phyloP scores from a whole-genome alignment of 2,888 invertebrate species.

The Leptinotarsa tumamoca region DNA sequence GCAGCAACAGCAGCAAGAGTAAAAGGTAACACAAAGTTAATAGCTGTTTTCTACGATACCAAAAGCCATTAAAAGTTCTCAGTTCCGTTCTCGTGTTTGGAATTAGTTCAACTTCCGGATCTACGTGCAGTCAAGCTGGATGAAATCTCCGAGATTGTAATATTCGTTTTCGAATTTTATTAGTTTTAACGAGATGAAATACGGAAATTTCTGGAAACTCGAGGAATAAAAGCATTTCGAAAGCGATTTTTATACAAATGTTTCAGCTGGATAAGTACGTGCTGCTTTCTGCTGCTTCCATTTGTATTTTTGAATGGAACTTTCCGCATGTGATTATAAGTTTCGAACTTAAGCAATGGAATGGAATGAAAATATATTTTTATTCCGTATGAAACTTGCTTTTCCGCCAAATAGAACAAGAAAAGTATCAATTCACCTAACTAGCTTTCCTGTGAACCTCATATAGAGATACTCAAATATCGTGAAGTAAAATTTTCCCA shows the following conservation, averaged over 20 bases:
- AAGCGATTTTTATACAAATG: constrained; percentile 6
- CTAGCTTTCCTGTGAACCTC: no score
- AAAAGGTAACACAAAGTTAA: constrained; percentile 36
- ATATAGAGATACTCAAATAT: no score
- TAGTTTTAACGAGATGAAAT: constrained; percentile 12
- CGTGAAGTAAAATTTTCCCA: no score
- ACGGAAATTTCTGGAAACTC: not conserved
- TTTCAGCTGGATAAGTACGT: not conserved
- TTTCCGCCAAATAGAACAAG: no score
- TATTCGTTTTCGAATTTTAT: constrained; percentile 22
- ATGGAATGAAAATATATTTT: no score
- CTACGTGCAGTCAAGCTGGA: constrained; percentile 10
- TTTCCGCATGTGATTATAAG: not conserved
- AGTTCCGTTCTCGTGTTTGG: constrained; percentile 19
- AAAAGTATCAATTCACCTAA: no score
- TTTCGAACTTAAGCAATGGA: not conserved
- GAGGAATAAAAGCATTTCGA: not conserved
- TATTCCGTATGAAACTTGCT: no score
- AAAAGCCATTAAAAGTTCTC: constrained; percentile 31
- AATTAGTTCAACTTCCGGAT: constrained; percentile 22
- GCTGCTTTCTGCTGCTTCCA: not conserved
- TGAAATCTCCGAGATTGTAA: constrained; percentile 10
- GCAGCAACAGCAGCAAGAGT: constrained; percentile 35
- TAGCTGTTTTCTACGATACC: constrained; percentile 31
- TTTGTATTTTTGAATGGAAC: not conserved